These are phyloP conservation scores for Synanthedon vespiformis DNA, from an alignment of 2,888 invertebrate genomes.

Conservation along the genomic window DNA sequence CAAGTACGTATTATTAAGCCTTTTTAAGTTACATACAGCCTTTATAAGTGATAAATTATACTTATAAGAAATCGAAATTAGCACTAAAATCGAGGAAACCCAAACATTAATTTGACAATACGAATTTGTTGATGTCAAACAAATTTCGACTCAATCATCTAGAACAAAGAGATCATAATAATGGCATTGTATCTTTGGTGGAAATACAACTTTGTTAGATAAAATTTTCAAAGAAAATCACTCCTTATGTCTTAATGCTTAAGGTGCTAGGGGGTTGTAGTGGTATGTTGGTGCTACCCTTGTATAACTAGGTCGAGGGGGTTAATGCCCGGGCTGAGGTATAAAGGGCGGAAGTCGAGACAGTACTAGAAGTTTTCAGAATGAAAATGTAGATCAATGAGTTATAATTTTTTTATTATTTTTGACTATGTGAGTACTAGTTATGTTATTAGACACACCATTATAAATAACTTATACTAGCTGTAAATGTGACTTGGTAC, in stretches of 20 bases:
- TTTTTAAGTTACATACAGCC: no score
- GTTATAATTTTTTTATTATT: not conserved
- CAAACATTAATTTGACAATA: no score
- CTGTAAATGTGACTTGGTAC: no score
- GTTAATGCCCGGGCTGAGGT: constrained; percentile 23
- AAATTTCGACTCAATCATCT: no score
- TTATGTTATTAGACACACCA: not conserved
- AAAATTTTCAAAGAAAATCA: not conserved
- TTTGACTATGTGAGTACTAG: no score
- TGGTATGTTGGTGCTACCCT: not conserved
- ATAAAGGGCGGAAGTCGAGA: constrained; percentile 21
- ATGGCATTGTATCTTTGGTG: no score
- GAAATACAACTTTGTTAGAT: not conserved
- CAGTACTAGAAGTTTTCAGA: not conserved
- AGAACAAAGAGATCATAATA: no score
- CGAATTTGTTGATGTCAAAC: no score
- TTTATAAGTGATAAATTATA: no score
- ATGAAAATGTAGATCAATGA: not conserved
- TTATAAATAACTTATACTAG: not conserved
- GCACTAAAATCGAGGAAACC: no score
- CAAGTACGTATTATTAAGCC: no score
- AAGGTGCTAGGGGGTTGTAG: not conserved
- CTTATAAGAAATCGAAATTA: no score
- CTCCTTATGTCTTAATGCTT: not conserved
- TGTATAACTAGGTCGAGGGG: constrained; percentile 18